Base-by-base conservation (phyloP, 2,113 vertebrate genomes). In the Chauna torquata region DNA sequence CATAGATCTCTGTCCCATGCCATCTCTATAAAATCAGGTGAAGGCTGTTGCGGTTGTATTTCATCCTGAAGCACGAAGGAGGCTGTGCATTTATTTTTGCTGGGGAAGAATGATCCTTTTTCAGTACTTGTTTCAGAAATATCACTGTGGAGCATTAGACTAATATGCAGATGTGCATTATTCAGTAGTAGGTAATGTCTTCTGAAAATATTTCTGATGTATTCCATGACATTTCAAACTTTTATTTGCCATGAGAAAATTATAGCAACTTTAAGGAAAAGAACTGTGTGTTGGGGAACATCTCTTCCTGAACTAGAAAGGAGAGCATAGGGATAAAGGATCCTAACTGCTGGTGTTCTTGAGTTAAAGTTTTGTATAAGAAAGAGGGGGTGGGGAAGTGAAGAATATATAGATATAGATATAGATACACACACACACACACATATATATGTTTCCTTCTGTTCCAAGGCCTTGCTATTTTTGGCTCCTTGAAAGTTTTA, bases 1-100 rank as follows among this genome's bases (percentile, higher is more conserved):
- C 1, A 34, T 6, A 20, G 28, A 8, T 36, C 20, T 66, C 2
- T 0, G 34, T 22, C 23, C 42, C 9, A 0, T 3, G 1, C 7
- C 72, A 34, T 44, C 77, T 36, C 64, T 64, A 0, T 25, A 7
- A 69, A 66, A 68, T 16, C 47, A 55, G 42, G 28, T 5, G 23
- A 72, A 61, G 32, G 68, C 30, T 44, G 8, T 7, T 80, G 23
- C 27, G 17, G 66, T 4, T 74, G 17, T 23, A 9, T 23, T 72
- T 77, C 64, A 44, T 55, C 82, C 88, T 30, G 5, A 58, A 75
- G 19, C 82, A 47, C 4, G 2, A n/a, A 13, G 8, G 55, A 82
- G 36, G 28, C 16, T 22, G 11, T 54, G 32, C 3, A 2, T 86
- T 61, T 30, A 12, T 22, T 74, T 86, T 44, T 70, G 27, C n/a